Evolutionary conservation across 2,113 vertebrate species (phyloP).

Genomic region (Carassius gibelio): DNA sequence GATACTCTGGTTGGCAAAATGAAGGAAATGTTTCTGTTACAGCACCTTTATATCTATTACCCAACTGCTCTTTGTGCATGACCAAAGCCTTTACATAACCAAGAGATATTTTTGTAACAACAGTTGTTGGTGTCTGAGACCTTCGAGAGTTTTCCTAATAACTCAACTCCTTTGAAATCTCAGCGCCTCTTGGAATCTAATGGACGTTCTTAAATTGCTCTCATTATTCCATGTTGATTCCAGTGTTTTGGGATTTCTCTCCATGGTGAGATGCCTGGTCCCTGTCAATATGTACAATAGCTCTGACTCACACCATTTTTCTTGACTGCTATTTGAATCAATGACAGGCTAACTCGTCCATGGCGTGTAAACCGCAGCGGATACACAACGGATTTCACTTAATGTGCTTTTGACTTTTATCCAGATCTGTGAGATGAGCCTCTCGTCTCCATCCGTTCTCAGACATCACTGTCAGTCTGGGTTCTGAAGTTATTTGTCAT

Average conservation of each 20-base stretch:
- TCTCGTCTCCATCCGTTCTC: neutral
- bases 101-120: conserved; percentile 12
- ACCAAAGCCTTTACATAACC: conserved; percentile 2
- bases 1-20: neutral
- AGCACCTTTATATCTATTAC: neutral
- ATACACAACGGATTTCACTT: neutral
- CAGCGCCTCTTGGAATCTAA: neutral
- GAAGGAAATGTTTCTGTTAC: neutral
- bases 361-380: neutral
- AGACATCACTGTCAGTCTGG: neutral
- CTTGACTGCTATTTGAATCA: neutral
- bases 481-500: neutral
- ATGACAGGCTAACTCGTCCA: neutral
- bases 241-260: conserved; percentile 22
- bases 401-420: conserved; percentile 27
- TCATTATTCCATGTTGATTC: neutral
- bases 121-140: conserved; percentile 13
- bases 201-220: neutral
- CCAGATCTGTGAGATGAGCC: conserved; percentile 4
- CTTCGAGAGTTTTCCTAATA: conserved; percentile 19
- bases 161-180: neutral
- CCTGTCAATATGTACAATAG: neutral
- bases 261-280: conserved; percentile 28
- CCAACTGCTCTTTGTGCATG: neutral
- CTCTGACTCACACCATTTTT: neutral